phyloP scores from a whole-genome alignment of 2,888 invertebrate species.

The Exocentrus adspersus region DNA sequence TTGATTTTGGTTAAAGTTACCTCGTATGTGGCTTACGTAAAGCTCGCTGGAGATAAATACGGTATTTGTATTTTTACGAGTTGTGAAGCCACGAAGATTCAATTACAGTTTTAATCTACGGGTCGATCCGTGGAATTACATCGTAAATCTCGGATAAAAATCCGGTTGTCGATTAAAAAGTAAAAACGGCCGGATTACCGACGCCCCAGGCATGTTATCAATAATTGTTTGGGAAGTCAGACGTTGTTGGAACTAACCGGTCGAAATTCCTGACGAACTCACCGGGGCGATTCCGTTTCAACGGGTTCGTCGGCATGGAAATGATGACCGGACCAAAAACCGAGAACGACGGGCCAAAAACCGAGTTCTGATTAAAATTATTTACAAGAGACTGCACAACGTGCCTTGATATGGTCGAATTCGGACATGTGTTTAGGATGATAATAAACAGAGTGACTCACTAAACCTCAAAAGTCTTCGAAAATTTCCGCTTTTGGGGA shows the following conservation, averaged over 20 bases:
- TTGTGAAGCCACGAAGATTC: conserved; percentile 12
- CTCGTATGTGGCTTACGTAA: background rate
- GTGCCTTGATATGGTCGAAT: no score
- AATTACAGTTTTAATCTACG: conserved; percentile 14
- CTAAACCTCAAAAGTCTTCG: no score
- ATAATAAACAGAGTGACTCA: no score
- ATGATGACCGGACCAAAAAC: background rate
- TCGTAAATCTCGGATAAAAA: conserved; percentile 9
- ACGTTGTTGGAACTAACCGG: background rate
- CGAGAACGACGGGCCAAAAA: background rate
- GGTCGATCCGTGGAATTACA: background rate
- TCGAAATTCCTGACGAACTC: background rate
- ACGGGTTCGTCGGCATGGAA: background rate
- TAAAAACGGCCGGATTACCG: background rate
- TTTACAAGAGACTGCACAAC: no score
- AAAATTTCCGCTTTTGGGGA: no score
- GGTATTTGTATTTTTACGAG: conserved; percentile 10
- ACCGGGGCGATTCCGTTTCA: background rate
- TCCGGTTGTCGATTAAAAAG: conserved; percentile 6
- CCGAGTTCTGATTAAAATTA: background rate
- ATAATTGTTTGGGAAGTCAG: background rate
- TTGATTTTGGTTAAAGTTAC: no score
- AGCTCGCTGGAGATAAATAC: conserved; percentile 12
- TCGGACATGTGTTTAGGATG: no score
- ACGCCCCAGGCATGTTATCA: background rate